phyloP scores from a whole-genome alignment of 2,113 vertebrate species.

The Dasyornis broadbenti region DNA sequence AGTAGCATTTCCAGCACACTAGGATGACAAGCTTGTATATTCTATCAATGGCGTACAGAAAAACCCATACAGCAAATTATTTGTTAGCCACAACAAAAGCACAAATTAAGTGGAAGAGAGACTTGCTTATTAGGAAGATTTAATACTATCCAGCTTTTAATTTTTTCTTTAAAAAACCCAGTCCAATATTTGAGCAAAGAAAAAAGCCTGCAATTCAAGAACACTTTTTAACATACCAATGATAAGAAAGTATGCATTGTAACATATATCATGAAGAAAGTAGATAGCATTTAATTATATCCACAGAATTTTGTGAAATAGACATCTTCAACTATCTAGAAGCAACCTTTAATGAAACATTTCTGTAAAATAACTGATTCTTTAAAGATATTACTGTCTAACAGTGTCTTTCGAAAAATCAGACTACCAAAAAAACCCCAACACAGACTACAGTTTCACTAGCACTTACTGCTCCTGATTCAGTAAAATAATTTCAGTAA shows the following conservation, averaged over 20 bases:
- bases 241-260: background rate
- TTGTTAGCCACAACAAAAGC: slow-evolving; percentile 63
- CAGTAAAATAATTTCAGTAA: background rate
- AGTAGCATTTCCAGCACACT: slow-evolving; percentile 74
- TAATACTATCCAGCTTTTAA: slow-evolving; percentile 25
- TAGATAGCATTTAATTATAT: background rate
- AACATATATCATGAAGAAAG: background rate
- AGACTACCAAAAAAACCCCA: background rate
- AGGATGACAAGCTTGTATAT: slow-evolving; percentile 86
- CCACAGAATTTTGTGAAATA: background rate
- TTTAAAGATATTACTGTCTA: background rate
- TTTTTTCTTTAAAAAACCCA: background rate
- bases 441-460: background rate
- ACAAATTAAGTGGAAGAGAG: slow-evolving; percentile 57
- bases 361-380: background rate
- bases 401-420: background rate
- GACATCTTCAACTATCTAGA: background rate
- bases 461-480: background rate
- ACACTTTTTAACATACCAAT: background rate
- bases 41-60: slow-evolving; percentile 64
- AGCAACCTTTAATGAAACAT: background rate
- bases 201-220: background rate
- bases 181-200: background rate
- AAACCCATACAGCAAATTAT: slow-evolving; percentile 56
- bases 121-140: slow-evolving; percentile 56